Evolutionary conservation across 1,140 invertebrate genomes (phyloP), one percentile per base, ranked within the genome.

Genomic region (Macrotrachela quadricornifera): DNA sequence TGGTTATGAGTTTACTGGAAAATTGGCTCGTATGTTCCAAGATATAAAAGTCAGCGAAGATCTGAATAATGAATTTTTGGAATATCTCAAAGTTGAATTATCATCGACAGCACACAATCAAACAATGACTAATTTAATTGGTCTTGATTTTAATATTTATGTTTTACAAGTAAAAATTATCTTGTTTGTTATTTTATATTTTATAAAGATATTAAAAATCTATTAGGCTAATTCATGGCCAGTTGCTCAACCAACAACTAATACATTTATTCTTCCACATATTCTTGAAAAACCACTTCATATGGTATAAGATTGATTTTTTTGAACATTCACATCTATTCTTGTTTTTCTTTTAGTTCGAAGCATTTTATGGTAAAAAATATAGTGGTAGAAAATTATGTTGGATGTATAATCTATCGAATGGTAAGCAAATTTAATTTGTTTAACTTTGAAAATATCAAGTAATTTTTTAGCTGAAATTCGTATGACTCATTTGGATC

Each of bases 1-100:
- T 71, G 92, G 91, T 6, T 96, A 96, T 68, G 91, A 96, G 68
- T 97, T 95, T 66, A 96, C 91, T 8, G 92, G 88, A 67, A 97
- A 96, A 68, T 70, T 97, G 6, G 87, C 95, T 69, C 74, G 91
- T 16, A 96, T 97, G 90, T 95, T 94, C 70, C 94, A 87, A 0
- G 91, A 97, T 66, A 87, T 96, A 66, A 85, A 80, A 10, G 79
- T 96, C 0, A 94, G 87, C 21, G 75, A 78, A 2, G 88, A 94
- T 69, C 72, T 95, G 38, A 91, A 88, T 64, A 78, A 80, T 50
- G 87, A 88, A 68, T 97, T 96, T 64, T 78, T 74, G 54, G 78
- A 69, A 21, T 74, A 78, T 62, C 67, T 87, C 12, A n/a, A n/a
- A n/a, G n/a, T n/a, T n/a, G n/a, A n/a, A n/a, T n/a, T 77, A 80